Evolutionary conservation across 2,797 vertebrate genomes (phyloP).

Genomic region (Leptatherina wallacei): DNA sequence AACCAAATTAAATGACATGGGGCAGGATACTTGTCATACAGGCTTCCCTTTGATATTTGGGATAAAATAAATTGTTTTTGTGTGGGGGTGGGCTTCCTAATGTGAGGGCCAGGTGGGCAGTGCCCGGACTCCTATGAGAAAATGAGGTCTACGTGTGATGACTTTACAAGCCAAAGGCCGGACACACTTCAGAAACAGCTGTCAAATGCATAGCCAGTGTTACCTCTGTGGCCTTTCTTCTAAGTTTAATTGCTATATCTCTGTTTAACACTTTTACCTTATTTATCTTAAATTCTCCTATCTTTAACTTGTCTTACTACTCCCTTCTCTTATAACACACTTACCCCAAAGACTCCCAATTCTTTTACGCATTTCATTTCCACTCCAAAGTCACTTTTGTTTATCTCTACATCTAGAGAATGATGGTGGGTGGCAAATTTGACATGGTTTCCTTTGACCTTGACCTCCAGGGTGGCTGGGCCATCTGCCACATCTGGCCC

Average conservation of each 20-base stretch:
- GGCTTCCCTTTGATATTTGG: conserved; percentile 67
- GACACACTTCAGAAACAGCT: conserved; percentile 79
- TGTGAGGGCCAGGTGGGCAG: conserved; percentile 69
- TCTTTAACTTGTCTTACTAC: conserved; percentile 33
- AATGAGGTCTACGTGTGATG: conserved; percentile 70
- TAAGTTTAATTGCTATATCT: conserved; percentile 48
- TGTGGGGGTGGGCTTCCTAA: conserved; percentile 47
- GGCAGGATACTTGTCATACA: conserved; percentile 47
- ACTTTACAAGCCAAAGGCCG: conserved; percentile 78
- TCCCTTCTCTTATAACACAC: conserved; percentile 23
- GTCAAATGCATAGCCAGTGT: conserved; percentile 67
- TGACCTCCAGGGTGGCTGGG: conserved; percentile 79
- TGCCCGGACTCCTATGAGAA: conserved; percentile 65
- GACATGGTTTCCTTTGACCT: conserved; percentile 84
- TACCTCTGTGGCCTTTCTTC: conserved; percentile 60
- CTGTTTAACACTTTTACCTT: conserved; percentile 44
- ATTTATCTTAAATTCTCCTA: conserved; percentile 28
- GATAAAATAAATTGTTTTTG: conserved; percentile 71
- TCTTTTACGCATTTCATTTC: conserved; percentile 29
- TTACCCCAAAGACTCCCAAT: conserved; percentile 17
- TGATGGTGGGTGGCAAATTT: conserved; percentile 83
- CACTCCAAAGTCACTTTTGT: conserved; percentile 56
- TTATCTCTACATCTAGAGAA: conserved; percentile 69
- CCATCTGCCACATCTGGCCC: conserved; percentile 85
- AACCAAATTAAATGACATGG: conserved; percentile 32